These are phyloP conservation scores for Helleia helle DNA, from an alignment of 2,888 invertebrate species.

Conservation along the genomic window DNA sequence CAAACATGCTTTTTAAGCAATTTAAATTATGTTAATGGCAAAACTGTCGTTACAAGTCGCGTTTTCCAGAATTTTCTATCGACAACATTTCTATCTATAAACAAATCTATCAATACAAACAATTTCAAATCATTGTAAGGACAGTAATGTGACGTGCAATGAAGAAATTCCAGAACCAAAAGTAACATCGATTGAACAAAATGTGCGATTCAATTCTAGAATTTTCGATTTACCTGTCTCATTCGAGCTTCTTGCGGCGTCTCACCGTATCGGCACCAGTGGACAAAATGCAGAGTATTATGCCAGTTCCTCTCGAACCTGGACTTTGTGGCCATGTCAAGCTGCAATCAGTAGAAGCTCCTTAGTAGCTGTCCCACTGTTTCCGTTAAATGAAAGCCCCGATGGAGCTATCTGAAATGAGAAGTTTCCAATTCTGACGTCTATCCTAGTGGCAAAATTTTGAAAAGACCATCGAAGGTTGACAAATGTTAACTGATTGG, in stretches of 20 bases:
- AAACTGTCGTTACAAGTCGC: neutral
- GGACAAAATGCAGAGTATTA: conserved; percentile 79
- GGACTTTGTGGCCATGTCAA: conserved; percentile 72
- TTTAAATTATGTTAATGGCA: conserved; percentile 10
- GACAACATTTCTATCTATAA: too few species aligned
- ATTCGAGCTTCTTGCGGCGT: conserved; percentile 79
- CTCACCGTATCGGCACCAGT: conserved; percentile 82
- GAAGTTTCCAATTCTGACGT: conserved; percentile 71
- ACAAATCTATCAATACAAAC: too few species aligned
- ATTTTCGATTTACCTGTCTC: conserved; percentile 75
- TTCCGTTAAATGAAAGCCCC: conserved; percentile 62
- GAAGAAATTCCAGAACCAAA: neutral
- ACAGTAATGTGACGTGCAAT: neutral
- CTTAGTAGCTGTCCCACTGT: conserved; percentile 64
- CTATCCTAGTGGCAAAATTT: conserved; percentile 26
- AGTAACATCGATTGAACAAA: conserved; percentile 8
- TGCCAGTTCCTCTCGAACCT: conserved; percentile 77
- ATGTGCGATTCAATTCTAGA: conserved; percentile 23
- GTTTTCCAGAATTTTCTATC: neutral
- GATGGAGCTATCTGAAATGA: conserved; percentile 68
- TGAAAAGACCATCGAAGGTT: conserved; percentile 23
- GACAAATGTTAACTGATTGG: too few species aligned
- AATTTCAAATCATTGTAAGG: neutral
- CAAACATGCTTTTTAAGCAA: conserved; percentile 43
- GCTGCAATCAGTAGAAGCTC: conserved; percentile 73